Base-by-base conservation (phyloP, 2,113 vertebrate species). In the Oryzias melastigma region DNA sequence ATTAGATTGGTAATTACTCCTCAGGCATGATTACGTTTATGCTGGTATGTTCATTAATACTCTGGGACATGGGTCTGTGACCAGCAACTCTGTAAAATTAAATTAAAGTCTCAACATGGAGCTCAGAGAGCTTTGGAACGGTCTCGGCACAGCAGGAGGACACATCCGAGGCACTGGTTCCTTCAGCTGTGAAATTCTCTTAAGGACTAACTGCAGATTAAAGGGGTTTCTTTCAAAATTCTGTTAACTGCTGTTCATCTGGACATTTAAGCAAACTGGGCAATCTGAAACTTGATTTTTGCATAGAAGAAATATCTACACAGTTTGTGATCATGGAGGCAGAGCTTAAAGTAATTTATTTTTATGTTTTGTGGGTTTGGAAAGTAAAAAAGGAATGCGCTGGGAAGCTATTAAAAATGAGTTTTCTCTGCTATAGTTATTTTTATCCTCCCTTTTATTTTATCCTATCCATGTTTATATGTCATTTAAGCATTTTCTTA, bases 1-100 rank as follows among this genome's bases (percentile, higher is more conserved):
- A 88, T 88, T 89, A 88, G 80, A 86, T 86, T 85, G 85, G 80
- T 87, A 87, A 89, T 87, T 84, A 80, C 82, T 90, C 89, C 87
- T 88, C 78, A 73, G 85, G 85, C 80, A 82, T 87, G 85, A 87
- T 88, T 90, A 82, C 69, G 22, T 89, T 88, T 87, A 80, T 90
- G 87, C 85, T 84, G 85, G 85, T 75, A 81, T 77, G 81, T 85
- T 88, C 86, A 90, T 90, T 89, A 90, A 89, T 85, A 85, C 83
- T 62, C 73, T 52, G 83, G 71, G 83, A 76, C 73, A 55, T 52
- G 18, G 78, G 68, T 78, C 69, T 68, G 78, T 74, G 84, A 82
- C 82, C 86, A 86, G 84, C 74, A 71, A 82, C n/a, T 73, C 86
- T 79, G 79, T 86, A 86, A 88, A 90, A 76, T 81, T 56, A 88